Base-by-base conservation (phyloP, 2,797 vertebrate species). In the Decapterus maruadsi region DNA sequence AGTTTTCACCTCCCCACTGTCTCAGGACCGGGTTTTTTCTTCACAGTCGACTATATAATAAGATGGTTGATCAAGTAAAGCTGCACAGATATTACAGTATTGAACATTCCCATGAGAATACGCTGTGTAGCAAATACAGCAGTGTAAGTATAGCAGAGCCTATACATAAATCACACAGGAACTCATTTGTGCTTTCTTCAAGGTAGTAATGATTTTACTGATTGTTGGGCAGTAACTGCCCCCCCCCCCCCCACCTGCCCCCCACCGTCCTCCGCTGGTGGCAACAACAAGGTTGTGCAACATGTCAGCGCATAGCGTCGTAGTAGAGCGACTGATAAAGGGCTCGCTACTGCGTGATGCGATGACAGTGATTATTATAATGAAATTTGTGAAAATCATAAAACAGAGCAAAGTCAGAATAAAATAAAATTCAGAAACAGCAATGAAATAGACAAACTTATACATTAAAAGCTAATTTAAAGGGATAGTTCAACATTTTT, bases 1-100 rank as follows among this genome's bases (percentile, higher is more conserved):
- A 20, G 59, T 65, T 84, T 83, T 72, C 48, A 45, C 68, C 68
- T 79, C 57, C 68, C 43, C n/a, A 4, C 50, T 17, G 51, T 14
- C 14, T 81, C 40, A 11, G 42, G 19, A 50, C 34, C 14, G 7
- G 46, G 29, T 31, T 34, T 5, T 26, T 68, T 54, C 26, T 26
- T 62, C 4, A 43, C 16, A 22, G 36, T 36, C 6, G 0, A 34
- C 31, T 34, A 5, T 34, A 6, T 17, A 55, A 31, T 14, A 9
- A 2, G 17, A 53, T 16, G 9, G 20, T 12, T 54, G 22, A 68
- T 61, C 45, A 22, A 34, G 19, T 54, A 1, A 34, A 80, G 36
- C 59, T 84, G 50, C 19, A 38, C 48, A 51, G 42, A 1, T 56
- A 38, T 60, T 36, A 69, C 9, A 58, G n/a, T 16, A 2, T 20